Evolutionary conservation across 2,888 invertebrate species (phyloP).

Genomic region (Apoderus coryli): DNA sequence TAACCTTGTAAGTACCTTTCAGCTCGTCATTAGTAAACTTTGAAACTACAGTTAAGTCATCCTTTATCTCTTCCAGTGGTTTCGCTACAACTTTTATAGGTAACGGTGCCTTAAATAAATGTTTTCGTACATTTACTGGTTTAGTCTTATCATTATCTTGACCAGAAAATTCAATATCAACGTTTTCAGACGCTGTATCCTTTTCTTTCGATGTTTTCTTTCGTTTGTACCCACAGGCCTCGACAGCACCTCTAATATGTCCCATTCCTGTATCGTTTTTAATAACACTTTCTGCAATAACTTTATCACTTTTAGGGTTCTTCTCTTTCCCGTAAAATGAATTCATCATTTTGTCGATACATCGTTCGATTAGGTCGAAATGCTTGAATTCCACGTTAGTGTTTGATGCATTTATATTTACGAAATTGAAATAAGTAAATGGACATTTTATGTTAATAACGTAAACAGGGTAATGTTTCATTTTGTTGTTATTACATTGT

Average conservation of each 20-base stretch:
- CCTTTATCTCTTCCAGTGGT: background rate
- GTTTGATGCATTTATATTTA: no score
- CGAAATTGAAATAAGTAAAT: no score
- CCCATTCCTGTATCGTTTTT: slow-evolving; percentile 27
- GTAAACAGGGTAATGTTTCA: slow-evolving; percentile 32
- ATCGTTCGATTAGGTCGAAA: slow-evolving; percentile 32
- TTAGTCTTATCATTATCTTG: no score
- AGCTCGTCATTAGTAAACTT: no score
- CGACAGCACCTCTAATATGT: slow-evolving; percentile 30
- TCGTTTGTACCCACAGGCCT: slow-evolving; percentile 31
- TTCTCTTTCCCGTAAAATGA: slow-evolving; percentile 25
- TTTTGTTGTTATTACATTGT: slow-evolving; percentile 3
- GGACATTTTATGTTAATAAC: slow-evolving; percentile 41
- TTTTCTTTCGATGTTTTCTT: background rate
- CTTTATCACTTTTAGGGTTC: slow-evolving; percentile 23
- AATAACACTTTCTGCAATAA: slow-evolving; percentile 18
- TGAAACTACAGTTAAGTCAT: no score
- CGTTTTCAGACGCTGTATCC: no score
- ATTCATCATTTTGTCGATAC: slow-evolving; percentile 30
- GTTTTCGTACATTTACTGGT: no score
- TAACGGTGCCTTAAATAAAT: no score
- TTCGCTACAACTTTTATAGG: slow-evolving; percentile 12
- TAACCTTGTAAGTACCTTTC: no score
- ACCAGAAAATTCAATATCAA: no score
- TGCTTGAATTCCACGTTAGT: slow-evolving; percentile 38